These are phyloP conservation scores for Formica selysi DNA, from an alignment of 1,140 invertebrate species.

Conservation along the genomic window DNA sequence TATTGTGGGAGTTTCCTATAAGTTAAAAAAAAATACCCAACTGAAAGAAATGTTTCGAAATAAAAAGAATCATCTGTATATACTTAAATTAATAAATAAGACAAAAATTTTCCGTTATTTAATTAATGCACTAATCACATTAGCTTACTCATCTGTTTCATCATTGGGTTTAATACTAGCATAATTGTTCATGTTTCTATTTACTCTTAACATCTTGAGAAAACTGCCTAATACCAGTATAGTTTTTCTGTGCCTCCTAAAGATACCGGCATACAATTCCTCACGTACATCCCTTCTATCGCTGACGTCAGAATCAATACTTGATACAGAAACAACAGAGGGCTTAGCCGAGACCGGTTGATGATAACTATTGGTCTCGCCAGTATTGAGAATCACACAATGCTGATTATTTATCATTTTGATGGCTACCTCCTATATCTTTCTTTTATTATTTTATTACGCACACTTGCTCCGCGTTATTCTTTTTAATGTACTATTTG, in stretches of 20 bases:
- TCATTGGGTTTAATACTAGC: conserved; percentile 90
- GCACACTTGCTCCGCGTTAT: neutral
- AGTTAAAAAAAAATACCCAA: neutral
- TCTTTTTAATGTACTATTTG: neutral
- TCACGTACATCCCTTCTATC: conserved; percentile 91
- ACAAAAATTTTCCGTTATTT: conserved; percentile 45
- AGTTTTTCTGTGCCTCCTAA: conserved; percentile 92
- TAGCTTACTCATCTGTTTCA: conserved; percentile 84
- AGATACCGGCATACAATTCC: conserved; percentile 93
- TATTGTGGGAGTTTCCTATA: neutral
- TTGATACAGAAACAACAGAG: conserved; percentile 84
- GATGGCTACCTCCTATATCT: neutral
- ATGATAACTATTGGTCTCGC: conserved; percentile 80
- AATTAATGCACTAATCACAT: conserved; percentile 41
- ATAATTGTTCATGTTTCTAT: conserved; percentile 91
- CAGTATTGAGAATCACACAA: conserved; percentile 80
- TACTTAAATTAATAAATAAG: conserved; percentile 40
- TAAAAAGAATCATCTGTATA: neutral
- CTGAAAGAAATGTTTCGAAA: conserved; percentile 12
- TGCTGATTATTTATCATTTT: conserved; percentile 85
- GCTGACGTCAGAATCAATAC: conserved; percentile 88
- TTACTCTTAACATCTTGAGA: conserved; percentile 91
- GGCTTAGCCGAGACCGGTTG: conserved; percentile 83
- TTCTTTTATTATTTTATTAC: conserved; percentile 9
- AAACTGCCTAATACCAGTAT: conserved; percentile 93